phyloP scores from a whole-genome alignment of 2,888 invertebrate genomes.

The Aphodius sticticus region DNA sequence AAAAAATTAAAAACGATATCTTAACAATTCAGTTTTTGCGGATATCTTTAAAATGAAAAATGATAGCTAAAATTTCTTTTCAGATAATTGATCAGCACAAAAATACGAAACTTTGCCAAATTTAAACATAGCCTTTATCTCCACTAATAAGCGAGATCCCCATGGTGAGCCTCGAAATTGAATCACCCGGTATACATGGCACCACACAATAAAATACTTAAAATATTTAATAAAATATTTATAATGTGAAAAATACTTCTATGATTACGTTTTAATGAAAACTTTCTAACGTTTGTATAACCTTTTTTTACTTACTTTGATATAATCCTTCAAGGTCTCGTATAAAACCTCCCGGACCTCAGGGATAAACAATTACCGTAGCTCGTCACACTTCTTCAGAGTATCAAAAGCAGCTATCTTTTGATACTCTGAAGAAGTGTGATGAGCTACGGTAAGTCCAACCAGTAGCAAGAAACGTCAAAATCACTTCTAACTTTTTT shows the following conservation, averaged over 20 bases:
- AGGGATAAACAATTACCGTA: slow-evolving; percentile 13
- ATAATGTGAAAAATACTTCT: not conserved
- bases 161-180: no score
- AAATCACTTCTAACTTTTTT: slow-evolving; percentile 15
- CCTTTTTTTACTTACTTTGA: slow-evolving; percentile 8
- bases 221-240: not conserved
- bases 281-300: not conserved
- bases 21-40: no score
- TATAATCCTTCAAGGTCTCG: slow-evolving; percentile 15
- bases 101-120: no score
- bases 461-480: slow-evolving; percentile 11
- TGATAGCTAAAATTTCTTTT: no score
- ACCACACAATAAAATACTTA: not conserved
- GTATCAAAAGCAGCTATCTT: no score
- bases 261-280: not conserved
- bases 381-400: no score
- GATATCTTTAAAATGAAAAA: no score
- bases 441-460: not conserved
- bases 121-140: no score
- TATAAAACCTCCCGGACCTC: not conserved
- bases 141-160: no score
- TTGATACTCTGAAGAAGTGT: slow-evolving; percentile 8
- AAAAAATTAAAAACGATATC: no score
- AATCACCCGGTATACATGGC: not conserved
- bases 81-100: no score